Percentiles rank a stretch among this genome's conserved stretches.
Conservation (phyloP, 2,888 invertebrate species). For the Margaritifera margaritifera region DNA sequence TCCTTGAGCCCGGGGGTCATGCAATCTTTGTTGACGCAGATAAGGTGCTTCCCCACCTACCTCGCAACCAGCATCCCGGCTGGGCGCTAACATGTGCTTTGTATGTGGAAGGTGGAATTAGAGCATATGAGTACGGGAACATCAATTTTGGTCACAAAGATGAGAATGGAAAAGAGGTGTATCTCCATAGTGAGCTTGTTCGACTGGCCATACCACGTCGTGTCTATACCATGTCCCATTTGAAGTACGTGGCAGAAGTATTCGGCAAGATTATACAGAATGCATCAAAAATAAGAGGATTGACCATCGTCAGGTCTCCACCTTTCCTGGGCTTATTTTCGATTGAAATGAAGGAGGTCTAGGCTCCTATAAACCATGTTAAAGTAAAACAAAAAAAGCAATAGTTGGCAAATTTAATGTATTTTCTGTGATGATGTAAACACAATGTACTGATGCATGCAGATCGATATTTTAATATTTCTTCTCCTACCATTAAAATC, state of each 20-base stretch:
- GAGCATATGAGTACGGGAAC: neutral
- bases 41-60: neutral
- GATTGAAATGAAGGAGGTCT: too few species aligned
- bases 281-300: too few species aligned
- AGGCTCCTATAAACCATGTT: too few species aligned
- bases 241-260: neutral
- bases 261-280: neutral
- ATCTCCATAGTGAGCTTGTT: neutral
- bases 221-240: neutral
- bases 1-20: neutral
- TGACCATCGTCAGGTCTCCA: too few species aligned
- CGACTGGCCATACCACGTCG: neutral
- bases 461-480: too few species aligned
- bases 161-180: neutral
- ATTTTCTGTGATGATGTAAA: too few species aligned
- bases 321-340: too few species aligned
- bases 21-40: neutral
- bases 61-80: neutral
- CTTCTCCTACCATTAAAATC: too few species aligned
- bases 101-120: neutral
- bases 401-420: too few species aligned
- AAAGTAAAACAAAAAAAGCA: too few species aligned
- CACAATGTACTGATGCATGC: too few species aligned
- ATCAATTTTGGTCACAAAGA: neutral
- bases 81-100: slow-evolving; percentile 2